Evolutionary conservation across 1,140 invertebrate genomes (phyloP), one percentile per base, ranked within the genome.

Genomic region (Penaeus japonicus): DNA sequence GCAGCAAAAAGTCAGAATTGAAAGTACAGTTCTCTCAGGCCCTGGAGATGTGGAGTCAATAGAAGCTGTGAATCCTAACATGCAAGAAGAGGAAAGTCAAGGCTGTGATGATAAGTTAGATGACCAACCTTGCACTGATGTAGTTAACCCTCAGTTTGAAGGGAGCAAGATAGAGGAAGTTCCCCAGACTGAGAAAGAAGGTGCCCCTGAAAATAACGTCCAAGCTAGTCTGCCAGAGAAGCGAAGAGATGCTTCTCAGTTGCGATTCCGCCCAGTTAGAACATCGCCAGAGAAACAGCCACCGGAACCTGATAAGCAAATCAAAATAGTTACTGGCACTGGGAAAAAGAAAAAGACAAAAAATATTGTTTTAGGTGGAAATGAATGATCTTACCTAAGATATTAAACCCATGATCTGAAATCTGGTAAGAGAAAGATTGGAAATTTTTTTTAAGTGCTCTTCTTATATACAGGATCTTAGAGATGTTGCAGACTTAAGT

Each of bases 331-430:
- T 1, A 81, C 77, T 15, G 85, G 57, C 1, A 22, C 57, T 18
- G 85, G 85, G 7, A 87, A 87, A 53, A 87, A 87, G 39, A 87
- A 87, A 24, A 87, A 87, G 59, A 80, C 85, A 53, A 87, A 87
- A 57, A 87, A 70, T 27, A 59, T 80, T 54, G 18, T 30, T 30
- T 18, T 78, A 57, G 84, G 59, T 24, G 62, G 53, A n/a, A 81
- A 32, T 27, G 24, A 65, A 70, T 47, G 39, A 30, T 53, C 12
- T 24, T 53, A 22, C 22, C 32, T 5, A 0, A 78, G 35, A 4
- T 30, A 22, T 10, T 77, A 22, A 30, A 22, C 47, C 5, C 47
- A 7, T 10, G 47, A 47, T 47, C 47, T 47, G 47, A 47, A 47
- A 47, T 47, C 15, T 47, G 3, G 47, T 15, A 39, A 62, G 59